These are phyloP conservation scores for Embidobia sp. DNA, from an alignment of 2,888 invertebrate species.

Conservation along the genomic window DNA sequence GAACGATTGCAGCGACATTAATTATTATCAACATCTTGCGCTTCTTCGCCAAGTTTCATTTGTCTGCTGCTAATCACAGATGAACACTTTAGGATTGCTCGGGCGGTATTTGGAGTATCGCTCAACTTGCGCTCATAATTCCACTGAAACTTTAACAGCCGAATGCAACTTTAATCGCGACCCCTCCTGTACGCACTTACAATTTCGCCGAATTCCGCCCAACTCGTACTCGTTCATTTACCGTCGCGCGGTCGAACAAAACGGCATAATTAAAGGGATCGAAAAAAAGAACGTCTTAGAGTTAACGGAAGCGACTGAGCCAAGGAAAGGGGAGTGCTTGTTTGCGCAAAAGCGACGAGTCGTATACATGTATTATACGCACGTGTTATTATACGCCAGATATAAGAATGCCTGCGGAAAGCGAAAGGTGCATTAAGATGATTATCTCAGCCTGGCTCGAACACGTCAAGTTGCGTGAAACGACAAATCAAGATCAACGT, in stretches of 20 bases:
- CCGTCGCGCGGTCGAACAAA: conserved; percentile 13
- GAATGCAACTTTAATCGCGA: background rate
- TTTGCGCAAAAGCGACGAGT: conserved; percentile 29
- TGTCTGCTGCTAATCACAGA: conserved; percentile 28
- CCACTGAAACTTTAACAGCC: conserved; percentile 20
- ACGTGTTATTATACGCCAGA: conserved; percentile 22
- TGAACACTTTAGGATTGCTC: conserved; percentile 22
- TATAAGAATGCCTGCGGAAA: conserved; percentile 36
- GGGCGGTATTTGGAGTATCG: conserved; percentile 11
- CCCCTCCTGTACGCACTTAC: background rate
- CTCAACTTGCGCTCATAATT: conserved; percentile 2
- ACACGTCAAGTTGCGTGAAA: conserved; percentile 52
- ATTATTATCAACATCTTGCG: conserved; percentile 31
- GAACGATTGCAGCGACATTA: conserved; percentile 11
- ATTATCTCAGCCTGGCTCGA: conserved; percentile 22
- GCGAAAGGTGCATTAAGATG: conserved; percentile 45
- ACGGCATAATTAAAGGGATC: conserved; percentile 41
- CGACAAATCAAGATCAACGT: conserved; percentile 30
- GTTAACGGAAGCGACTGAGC: background rate
- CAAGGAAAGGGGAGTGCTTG: conserved; percentile 31
- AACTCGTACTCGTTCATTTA: background rate
- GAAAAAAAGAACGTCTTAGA: conserved; percentile 25
- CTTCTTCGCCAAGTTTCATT: conserved; percentile 27
- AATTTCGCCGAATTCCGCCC: no score
- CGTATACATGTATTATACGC: conserved; percentile 19